Percentiles rank a stretch among this genome's conserved stretches.
phyloP scores from a whole-genome alignment of 2,797 vertebrate genomes.

The Echiichthys vipera region DNA sequence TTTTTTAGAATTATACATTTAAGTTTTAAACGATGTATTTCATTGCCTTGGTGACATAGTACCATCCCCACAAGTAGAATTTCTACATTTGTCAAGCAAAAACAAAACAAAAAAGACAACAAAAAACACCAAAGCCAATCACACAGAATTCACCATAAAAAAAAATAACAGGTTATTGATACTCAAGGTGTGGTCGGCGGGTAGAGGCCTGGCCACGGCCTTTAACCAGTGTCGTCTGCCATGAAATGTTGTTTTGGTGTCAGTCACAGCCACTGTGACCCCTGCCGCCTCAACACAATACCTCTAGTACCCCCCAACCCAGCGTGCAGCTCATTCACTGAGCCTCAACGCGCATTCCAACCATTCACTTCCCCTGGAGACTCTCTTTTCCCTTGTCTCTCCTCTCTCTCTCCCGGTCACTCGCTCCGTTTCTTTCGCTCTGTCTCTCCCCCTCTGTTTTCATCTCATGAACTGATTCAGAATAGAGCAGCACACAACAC shows the following conservation, averaged over 20 bases:
- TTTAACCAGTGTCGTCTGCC: slow-evolving; percentile 78
- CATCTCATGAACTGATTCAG: slow-evolving; percentile 53
- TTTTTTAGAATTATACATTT: neutral
- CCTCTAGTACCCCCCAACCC: slow-evolving; percentile 73
- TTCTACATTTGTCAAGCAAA: slow-evolving; percentile 19
- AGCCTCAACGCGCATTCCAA: slow-evolving; percentile 79
- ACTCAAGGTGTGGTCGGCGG: slow-evolving; percentile 70
- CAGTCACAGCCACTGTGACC: slow-evolving; percentile 83
- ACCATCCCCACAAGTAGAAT: neutral
- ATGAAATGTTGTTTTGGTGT: slow-evolving; percentile 85
- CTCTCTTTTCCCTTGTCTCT: slow-evolving; percentile 65
- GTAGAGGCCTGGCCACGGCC: slow-evolving; percentile 59
- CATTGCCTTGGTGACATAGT: neutral
- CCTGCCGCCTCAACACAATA: slow-evolving; percentile 82
- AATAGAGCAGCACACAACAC: slow-evolving; percentile 46
- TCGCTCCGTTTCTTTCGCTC: slow-evolving; percentile 51
- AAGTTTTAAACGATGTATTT: no score
- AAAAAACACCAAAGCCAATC: slow-evolving; percentile 16
- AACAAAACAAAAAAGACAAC: neutral
- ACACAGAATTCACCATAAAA: slow-evolving; percentile 42
- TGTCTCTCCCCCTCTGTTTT: slow-evolving; percentile 55
- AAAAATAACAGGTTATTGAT: slow-evolving; percentile 53
- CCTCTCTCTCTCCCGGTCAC: slow-evolving; percentile 63
- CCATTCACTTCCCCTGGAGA: slow-evolving; percentile 84
- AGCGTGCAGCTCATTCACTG: slow-evolving; percentile 80